Evolutionary conservation across 2,113 vertebrate species (phyloP).

Genomic region (Podilymbus podiceps): DNA sequence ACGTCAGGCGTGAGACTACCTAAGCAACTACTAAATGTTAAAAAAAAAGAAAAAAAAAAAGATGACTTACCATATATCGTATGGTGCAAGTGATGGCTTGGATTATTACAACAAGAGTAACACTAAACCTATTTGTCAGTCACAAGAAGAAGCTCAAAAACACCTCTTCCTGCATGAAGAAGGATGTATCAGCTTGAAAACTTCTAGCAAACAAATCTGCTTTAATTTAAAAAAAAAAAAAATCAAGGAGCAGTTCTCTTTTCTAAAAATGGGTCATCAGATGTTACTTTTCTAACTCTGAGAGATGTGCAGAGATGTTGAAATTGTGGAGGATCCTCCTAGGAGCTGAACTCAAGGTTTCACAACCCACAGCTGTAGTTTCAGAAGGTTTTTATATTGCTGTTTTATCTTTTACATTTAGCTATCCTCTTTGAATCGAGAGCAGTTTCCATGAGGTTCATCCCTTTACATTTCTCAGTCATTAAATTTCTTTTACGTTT

Average conservation of each 20-base stretch:
- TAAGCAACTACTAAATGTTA: background rate
- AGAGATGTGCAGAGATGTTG: conserved; percentile 35
- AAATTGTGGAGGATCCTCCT: conserved; percentile 52
- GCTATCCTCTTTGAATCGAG: background rate
- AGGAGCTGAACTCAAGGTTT: conserved; percentile 24
- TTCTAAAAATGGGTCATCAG: conserved; percentile 57
- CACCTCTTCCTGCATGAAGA: conserved; percentile 51
- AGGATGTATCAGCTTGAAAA: conserved; percentile 18
- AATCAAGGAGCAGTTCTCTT: conserved; percentile 18
- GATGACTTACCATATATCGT: conserved; percentile 31
- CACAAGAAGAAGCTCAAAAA: background rate
- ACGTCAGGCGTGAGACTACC: background rate
- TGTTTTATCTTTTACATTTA: background rate
- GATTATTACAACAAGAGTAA: background rate
- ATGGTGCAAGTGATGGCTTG: background rate
- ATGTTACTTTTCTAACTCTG: conserved; percentile 20
- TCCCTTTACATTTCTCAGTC: background rate
- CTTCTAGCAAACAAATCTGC: conserved; percentile 6
- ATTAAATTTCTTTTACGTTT: background rate
- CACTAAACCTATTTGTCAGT: background rate
- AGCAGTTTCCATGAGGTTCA: background rate
- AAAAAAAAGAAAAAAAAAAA: background rate
- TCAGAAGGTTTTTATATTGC: background rate
- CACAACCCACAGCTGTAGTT: conserved; percentile 21
- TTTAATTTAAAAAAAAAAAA: background rate